A percentile compares a stretch with the other conserved stretches of the same genome.
phyloP scores from a whole-genome alignment of 1,140 invertebrate species.

The Conus betulinus region DNA sequence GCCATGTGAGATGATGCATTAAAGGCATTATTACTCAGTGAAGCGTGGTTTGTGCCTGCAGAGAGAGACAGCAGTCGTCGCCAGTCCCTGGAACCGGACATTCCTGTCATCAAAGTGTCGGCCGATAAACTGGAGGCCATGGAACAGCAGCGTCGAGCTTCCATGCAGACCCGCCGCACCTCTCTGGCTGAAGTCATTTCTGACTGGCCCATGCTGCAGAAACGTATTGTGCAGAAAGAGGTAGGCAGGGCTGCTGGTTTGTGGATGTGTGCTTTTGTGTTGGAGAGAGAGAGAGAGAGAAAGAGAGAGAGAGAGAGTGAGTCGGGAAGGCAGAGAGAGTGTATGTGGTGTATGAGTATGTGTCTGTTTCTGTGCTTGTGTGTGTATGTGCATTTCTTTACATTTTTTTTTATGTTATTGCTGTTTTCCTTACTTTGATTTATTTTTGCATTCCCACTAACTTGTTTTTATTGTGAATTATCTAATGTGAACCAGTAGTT shows the following conservation, averaged over 20 bases:
- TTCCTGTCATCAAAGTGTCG: conserved; percentile 61
- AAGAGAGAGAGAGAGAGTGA: neutral
- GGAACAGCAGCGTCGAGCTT: conserved; percentile 70
- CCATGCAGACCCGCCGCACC: conserved; percentile 83
- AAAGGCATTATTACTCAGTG: too few relatives aligned
- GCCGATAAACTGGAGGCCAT: conserved; percentile 69
- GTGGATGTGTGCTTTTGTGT: neutral
- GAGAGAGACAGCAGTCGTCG: conserved; percentile 58
- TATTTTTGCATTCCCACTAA: too few relatives aligned
- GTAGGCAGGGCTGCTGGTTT: conserved; percentile 48
- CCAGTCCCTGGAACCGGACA: conserved; percentile 67
- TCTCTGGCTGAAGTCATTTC: conserved; percentile 96
- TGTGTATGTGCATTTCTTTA: too few relatives aligned
- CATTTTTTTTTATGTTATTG: too few relatives aligned
- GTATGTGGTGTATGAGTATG: neutral
- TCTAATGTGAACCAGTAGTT: too few relatives aligned
- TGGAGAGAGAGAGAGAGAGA: conserved; percentile 1
- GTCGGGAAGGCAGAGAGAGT: neutral
- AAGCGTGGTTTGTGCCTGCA: neutral
- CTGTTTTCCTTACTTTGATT: too few relatives aligned
- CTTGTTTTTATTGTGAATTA: too few relatives aligned
- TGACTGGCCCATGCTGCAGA: conserved; percentile 94
- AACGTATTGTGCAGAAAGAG: conserved; percentile 76
- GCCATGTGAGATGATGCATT: too few relatives aligned
- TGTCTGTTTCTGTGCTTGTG: too few relatives aligned